Conservation (phyloP, 1,140 invertebrate genomes). For the Colletes gigas region DNA sequence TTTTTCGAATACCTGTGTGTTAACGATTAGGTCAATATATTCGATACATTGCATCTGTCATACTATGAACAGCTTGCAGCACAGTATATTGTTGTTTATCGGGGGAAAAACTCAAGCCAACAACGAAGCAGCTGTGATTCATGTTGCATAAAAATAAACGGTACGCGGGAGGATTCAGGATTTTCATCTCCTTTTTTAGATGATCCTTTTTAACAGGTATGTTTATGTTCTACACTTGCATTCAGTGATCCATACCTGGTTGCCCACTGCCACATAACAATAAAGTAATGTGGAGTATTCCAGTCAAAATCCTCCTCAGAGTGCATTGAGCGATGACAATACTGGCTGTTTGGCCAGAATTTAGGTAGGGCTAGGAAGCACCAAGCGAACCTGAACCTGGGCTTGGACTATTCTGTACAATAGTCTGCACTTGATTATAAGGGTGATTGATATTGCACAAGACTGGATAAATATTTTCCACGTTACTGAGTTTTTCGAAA, state of each 20-base stretch:
- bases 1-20: conserved; percentile 7
- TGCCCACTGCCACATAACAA: conserved; percentile 60
- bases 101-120: conserved; percentile 42
- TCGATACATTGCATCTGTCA: conserved; percentile 1
- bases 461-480: conserved; percentile 96
- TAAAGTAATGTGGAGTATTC: conserved; percentile 71
- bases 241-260: conserved; percentile 57
- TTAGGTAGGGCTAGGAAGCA: conserved; percentile 78
- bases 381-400: conserved; percentile 74
- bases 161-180: conserved; percentile 4
- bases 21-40: conserved; percentile 26
- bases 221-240: conserved; percentile 13
- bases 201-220: conserved; percentile 33
- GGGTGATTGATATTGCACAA: conserved; percentile 94
- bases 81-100: conserved; percentile 41
- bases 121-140: conserved; percentile 42
- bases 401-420: conserved; percentile 74
- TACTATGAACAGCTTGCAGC: not conserved
- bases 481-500: conserved; percentile 96
- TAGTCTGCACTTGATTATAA: conserved; percentile 83
- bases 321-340: conserved; percentile 74
- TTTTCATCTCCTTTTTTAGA: conserved; percentile 23
- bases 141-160: conserved; percentile 24
- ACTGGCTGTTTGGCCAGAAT: conserved; percentile 76
- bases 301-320: conserved; percentile 72